Conservation (phyloP, 2,113 vertebrate species). For the Erpornis zantholeuca region DNA sequence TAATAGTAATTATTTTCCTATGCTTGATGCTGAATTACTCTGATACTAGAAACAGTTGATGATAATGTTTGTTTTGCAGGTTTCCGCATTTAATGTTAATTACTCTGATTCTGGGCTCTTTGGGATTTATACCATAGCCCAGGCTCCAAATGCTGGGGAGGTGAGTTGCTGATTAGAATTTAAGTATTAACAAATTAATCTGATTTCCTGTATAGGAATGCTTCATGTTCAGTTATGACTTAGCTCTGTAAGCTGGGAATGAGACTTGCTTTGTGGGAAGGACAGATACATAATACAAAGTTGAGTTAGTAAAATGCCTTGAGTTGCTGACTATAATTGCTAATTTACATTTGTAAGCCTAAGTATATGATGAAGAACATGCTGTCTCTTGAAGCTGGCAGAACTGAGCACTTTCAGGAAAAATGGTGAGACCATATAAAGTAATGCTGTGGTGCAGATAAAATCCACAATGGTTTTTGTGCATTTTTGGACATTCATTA, state of each 20-base stretch:
- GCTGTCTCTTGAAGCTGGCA: neutral
- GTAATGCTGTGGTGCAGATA: neutral
- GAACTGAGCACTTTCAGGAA: neutral
- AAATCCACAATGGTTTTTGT: neutral
- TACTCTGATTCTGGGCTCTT: conserved; percentile 96
- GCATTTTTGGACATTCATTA: neutral
- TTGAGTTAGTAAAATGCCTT: neutral
- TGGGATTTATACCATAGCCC: conserved; percentile 88
- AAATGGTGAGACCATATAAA: neutral
- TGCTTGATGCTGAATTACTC: neutral
- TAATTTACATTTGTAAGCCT: neutral
- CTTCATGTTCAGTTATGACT: neutral
- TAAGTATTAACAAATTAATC: neutral
- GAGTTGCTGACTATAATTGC: neutral
- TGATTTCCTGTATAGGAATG: neutral
- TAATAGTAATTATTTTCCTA: neutral
- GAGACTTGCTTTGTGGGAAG: neutral
- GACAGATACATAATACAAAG: neutral
- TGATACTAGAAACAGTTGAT: neutral
- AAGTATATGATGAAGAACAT: neutral
- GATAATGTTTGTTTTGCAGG: conserved; percentile 72
- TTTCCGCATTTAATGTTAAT: conserved; percentile 84
- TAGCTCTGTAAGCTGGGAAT: neutral
- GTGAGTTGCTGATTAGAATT: conserved; percentile 74
- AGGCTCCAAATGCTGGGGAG: conserved; percentile 75